Conservation (phyloP, 2,888 invertebrate species). For the Buathra laborator region DNA sequence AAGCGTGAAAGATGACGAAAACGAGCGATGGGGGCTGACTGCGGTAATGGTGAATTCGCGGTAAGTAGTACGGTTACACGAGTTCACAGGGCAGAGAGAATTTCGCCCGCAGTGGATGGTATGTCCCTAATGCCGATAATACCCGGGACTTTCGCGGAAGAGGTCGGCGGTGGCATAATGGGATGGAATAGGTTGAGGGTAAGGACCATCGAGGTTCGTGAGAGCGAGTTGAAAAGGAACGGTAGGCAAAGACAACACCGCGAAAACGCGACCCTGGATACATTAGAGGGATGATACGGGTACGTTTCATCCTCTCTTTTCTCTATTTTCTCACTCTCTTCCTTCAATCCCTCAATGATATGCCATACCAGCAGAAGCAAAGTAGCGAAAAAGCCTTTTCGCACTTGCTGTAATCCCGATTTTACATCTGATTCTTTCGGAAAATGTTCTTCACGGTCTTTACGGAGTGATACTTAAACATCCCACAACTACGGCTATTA, state of each 20-base stretch:
- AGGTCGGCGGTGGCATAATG: constrained; percentile 71
- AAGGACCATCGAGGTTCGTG: constrained; percentile 27
- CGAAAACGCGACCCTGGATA: constrained; percentile 68
- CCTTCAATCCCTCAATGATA: constrained; percentile 36
- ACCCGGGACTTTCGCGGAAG: constrained; percentile 68
- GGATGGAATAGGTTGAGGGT: constrained; percentile 65
- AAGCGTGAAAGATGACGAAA: constrained; percentile 27
- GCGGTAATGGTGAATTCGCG: constrained; percentile 58
- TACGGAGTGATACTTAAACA: not conserved
- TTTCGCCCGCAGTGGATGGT: constrained; percentile 58
- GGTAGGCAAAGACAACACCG: constrained; percentile 66
- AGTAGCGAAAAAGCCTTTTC: constrained; percentile 14
- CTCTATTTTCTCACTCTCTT: constrained; percentile 35
- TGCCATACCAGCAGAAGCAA: constrained; percentile 35
- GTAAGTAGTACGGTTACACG: constrained; percentile 71
- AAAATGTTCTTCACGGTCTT: not conserved
- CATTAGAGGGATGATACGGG: constrained; percentile 75
- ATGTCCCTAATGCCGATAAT: constrained; percentile 72
- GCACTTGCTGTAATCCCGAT: constrained; percentile 41
- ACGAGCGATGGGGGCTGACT: constrained; percentile 53
- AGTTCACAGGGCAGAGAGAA: constrained; percentile 39
- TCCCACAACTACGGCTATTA: not conserved
- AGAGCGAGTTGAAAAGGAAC: constrained; percentile 54
- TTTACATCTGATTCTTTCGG: constrained; percentile 23
- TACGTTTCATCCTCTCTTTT: constrained; percentile 56